phyloP scores from a whole-genome alignment of 2,797 vertebrate genomes.

The Anguilla megastoma region DNA sequence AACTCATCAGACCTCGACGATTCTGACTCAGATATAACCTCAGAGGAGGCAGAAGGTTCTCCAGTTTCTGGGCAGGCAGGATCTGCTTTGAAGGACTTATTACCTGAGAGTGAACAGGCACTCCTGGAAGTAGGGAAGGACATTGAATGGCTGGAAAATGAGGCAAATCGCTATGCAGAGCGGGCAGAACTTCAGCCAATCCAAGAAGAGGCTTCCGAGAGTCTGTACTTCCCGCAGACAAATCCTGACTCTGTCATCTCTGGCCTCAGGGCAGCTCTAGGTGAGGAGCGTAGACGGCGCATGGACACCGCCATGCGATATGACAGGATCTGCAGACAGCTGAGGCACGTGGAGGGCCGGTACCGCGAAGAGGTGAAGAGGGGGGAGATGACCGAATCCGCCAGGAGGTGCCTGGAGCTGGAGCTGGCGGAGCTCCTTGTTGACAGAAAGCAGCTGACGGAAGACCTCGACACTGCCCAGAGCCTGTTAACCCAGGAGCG shows the following conservation, averaged over 20 bases:
- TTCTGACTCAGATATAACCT: conserved; percentile 52
- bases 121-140: conserved; percentile 63
- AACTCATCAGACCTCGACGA: neutral
- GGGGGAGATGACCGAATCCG: conserved; percentile 67
- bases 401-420: conserved; percentile 60
- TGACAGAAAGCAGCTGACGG: conserved; percentile 67
- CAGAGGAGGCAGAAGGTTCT: conserved; percentile 53
- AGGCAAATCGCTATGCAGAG: neutral
- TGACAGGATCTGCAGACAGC: conserved; percentile 66
- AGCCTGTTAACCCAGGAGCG: conserved; percentile 66
- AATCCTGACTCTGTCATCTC: conserved; percentile 65
- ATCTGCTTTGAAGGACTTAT: conserved; percentile 56
- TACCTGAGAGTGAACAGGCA: conserved; percentile 41
- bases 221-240: conserved; percentile 63
- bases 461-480: conserved; percentile 66
- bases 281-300: conserved; percentile 71
- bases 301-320: conserved; percentile 57
- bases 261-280: conserved; percentile 68
- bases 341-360: conserved; percentile 66
- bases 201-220: conserved; percentile 60
- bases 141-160: conserved; percentile 38
- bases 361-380: conserved; percentile 63
- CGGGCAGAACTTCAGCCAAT: conserved; percentile 51
- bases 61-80: conserved; percentile 59
- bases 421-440: conserved; percentile 63